phyloP scores from a whole-genome alignment of 2,888 invertebrate genomes.

The Sesamia inferens region DNA sequence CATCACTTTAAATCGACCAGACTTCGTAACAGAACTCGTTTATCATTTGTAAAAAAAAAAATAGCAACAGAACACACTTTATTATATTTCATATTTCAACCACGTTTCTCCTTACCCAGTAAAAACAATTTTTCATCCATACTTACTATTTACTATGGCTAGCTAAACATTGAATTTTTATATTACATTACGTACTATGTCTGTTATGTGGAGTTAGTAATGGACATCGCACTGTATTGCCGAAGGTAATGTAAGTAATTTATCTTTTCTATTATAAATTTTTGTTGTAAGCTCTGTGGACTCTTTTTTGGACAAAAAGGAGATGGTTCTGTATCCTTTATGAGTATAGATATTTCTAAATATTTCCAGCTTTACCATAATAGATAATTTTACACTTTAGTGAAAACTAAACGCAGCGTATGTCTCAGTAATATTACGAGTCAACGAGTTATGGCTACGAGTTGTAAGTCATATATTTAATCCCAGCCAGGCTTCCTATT shows the following conservation, averaged over 20 bases:
- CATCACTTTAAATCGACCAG: neutral
- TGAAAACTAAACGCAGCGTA: neutral
- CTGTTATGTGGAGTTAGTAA: slow-evolving; percentile 46
- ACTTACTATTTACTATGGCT: neutral
- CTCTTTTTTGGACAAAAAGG: slow-evolving; percentile 16
- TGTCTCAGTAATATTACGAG: neutral
- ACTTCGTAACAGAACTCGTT: neutral
- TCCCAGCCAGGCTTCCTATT: neutral
- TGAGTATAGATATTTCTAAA: neutral
- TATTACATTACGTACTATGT: slow-evolving; percentile 33
- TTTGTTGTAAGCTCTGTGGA: slow-evolving; percentile 19
- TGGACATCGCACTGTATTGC: slow-evolving; percentile 29
- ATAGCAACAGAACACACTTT: slow-evolving; percentile 6
- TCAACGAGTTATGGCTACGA: neutral
- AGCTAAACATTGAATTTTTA: slow-evolving; percentile 38
- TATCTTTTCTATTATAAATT: slow-evolving; percentile 57
- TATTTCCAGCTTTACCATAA: neutral
- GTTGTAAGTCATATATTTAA: neutral
- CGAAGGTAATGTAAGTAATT: slow-evolving; percentile 53
- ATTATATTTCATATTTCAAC: slow-evolving; percentile 12
- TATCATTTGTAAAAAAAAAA: neutral
- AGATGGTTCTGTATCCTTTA: slow-evolving; percentile 5
- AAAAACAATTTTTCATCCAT: slow-evolving; percentile 18
- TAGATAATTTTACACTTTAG: too few relatives aligned
- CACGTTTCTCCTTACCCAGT: slow-evolving; percentile 9